Conservation (phyloP, 2,113 vertebrate species). For the Scopus umbretta region DNA sequence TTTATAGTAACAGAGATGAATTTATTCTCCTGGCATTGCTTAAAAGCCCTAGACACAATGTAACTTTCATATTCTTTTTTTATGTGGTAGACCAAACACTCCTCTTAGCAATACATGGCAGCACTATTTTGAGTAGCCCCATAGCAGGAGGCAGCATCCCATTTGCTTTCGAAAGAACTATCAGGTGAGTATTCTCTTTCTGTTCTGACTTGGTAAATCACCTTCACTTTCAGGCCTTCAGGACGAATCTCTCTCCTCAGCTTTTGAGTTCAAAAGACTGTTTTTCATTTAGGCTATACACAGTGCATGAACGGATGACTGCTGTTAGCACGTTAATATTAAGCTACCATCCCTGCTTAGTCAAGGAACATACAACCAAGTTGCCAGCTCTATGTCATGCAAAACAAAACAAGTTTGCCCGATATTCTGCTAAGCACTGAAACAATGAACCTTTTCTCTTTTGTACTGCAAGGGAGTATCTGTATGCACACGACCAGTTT, state of each 20-base stretch:
- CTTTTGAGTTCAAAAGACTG: background rate
- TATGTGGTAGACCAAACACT: background rate
- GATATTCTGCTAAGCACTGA: background rate
- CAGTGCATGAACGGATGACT: background rate
- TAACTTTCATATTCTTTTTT: background rate
- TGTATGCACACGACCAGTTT: background rate
- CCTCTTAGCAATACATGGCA: background rate
- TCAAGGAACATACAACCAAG: background rate
- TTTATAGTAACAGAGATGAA: background rate
- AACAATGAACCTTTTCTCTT: background rate
- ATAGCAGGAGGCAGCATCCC: background rate
- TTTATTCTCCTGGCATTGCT: background rate
- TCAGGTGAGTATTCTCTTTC: background rate
- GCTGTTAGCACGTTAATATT: background rate
- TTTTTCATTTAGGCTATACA: background rate
- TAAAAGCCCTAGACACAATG: background rate
- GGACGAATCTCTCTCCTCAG: background rate
- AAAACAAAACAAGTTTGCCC: background rate
- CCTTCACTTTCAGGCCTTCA: background rate
- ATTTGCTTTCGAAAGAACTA: background rate
- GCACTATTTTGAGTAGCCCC: fast-evolving
- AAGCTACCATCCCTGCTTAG: background rate
- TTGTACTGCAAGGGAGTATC: background rate
- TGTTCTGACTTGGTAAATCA: background rate
- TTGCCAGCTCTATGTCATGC: background rate